Evolutionary conservation across 53 echinoderm and acorn worm genomes (phyloP).

Genomic region (Stichopus horrens): DNA sequence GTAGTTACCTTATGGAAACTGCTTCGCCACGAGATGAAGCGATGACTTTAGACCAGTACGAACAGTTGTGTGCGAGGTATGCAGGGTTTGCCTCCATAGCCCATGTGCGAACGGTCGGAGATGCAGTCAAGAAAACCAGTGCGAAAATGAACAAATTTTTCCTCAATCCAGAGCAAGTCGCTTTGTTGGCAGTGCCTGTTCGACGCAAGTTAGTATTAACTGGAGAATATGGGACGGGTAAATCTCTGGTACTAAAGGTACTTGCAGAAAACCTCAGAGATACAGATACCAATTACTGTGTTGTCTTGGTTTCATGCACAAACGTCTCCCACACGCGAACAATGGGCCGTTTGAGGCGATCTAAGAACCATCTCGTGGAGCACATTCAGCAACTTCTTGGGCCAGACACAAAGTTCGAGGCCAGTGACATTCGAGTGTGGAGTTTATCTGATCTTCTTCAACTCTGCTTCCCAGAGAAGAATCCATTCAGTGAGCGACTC

Average conservation of each 20-base stretch:
- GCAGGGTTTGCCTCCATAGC: constrained; percentile 57
- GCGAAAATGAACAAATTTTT: constrained; percentile 55
- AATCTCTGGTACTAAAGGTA: constrained; percentile 49
- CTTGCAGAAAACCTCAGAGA: constrained; percentile 50
- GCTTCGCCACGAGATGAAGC: neutral
- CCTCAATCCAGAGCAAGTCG: constrained; percentile 55
- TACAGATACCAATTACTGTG: constrained; percentile 8
- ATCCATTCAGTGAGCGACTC: constrained; percentile 41
- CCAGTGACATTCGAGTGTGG: constrained; percentile 21
- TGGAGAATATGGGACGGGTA: constrained; percentile 65
- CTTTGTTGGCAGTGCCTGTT: constrained; percentile 1
- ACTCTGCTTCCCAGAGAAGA: constrained; percentile 48
- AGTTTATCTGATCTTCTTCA: constrained; percentile 44
- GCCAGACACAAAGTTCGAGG: neutral
- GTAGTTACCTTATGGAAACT: neutral
- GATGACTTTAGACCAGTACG: constrained; percentile 37
- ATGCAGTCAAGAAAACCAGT: constrained; percentile 53
- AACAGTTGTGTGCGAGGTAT: constrained; percentile 58
- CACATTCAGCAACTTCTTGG: constrained; percentile 30
- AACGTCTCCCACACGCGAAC: constrained; percentile 60
- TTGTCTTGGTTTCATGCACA: constrained; percentile 59
- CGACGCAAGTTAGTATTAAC: constrained; percentile 23
- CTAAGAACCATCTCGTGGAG: constrained; percentile 53
- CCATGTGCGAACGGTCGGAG: constrained; percentile 52
- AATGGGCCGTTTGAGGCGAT: constrained; percentile 56